Evolutionary conservation across 2,888 invertebrate genomes (phyloP), one percentile per base, ranked within the genome.

Genomic region (Euplagia quadripunctaria): DNA sequence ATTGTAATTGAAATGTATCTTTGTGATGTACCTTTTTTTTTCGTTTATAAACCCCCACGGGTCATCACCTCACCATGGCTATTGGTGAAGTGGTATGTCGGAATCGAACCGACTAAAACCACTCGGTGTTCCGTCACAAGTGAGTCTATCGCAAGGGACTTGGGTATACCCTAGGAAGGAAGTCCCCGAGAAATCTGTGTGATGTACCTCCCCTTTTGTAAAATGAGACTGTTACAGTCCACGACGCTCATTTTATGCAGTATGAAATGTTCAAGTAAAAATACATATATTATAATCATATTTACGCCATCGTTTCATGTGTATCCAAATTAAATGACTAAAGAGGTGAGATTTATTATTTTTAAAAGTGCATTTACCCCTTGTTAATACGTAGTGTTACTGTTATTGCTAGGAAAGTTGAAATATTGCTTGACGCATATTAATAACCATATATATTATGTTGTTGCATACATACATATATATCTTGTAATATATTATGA

Each of bases 291-390:
- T 76, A n/a, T 79, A 77, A 76, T 76, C 73, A 73, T 77, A 78
- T 80, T 75, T 75, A 83, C 75, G 79, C 78, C 79, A 84, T 81
- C 76, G 82, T 86, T 79, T 86, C 76, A 81, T 88, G 46, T 49
- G 85, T 86, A 79, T 55, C 76, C 78, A 79, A 79, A 71, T 80
- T 41, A 70, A 75, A 83, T 78, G 81, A 76, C 84, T 87, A 86
- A 70, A 86, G 86, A 78, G 83, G 82, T 87, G 87, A 90, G 80
- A 89, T 86, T 87, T 87, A 88, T 93, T 91, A 92, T 94, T 94
- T 94, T 94, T 91, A 91, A 94, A 90, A 88, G 87, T 91, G 91
- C 91, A 94, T 94, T 95, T 94, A 94, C 91, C 90, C 87, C 87
- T 88, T 93, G 91, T 93, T 92, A 88, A 77, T 84, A 83, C 86